These are phyloP conservation scores for Microchrysa polita DNA, from an alignment of 2,888 invertebrate species.

Conservation along the genomic window DNA sequence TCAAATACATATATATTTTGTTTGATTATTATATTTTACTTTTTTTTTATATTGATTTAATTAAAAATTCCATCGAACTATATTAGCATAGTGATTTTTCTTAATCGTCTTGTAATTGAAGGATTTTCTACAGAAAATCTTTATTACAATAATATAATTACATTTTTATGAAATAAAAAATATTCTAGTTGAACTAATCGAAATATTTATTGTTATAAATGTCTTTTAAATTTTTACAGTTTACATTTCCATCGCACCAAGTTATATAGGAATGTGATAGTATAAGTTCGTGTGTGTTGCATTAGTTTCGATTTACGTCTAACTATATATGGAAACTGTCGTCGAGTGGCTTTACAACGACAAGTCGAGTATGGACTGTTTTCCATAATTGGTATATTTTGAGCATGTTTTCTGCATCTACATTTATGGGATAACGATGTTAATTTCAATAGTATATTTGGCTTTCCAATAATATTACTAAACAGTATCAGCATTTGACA, in stretches of 20 bases:
- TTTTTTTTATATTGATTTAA: no score
- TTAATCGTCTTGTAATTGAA: slow-evolving; percentile 5
- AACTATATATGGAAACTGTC: no score
- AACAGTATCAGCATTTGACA: no score
- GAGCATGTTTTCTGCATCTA: not conserved
- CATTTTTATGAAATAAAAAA: not conserved
- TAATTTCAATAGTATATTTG: slow-evolving; percentile 7
- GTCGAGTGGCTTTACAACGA: no score
- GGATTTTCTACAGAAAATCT: slow-evolving; percentile 26
- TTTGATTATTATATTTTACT: no score
- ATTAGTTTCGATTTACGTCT: not conserved
- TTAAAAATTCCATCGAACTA: no score
- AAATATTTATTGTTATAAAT: no score
- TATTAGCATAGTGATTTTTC: no score
- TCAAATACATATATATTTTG: not conserved
- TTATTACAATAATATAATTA: slow-evolving; percentile 11
- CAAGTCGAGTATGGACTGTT: no score
- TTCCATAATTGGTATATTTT: not conserved
- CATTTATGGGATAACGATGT: no score
- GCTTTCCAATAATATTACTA: slow-evolving; percentile 23
- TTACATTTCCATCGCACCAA: slow-evolving; percentile 18
- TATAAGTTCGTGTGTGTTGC: no score
- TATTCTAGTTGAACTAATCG: not conserved
- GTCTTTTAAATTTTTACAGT: not conserved
- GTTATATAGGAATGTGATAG: slow-evolving; percentile 5